Base-by-base conservation (phyloP, 2,888 invertebrate genomes). In the Drosophila nr. perissopoda region DNA sequence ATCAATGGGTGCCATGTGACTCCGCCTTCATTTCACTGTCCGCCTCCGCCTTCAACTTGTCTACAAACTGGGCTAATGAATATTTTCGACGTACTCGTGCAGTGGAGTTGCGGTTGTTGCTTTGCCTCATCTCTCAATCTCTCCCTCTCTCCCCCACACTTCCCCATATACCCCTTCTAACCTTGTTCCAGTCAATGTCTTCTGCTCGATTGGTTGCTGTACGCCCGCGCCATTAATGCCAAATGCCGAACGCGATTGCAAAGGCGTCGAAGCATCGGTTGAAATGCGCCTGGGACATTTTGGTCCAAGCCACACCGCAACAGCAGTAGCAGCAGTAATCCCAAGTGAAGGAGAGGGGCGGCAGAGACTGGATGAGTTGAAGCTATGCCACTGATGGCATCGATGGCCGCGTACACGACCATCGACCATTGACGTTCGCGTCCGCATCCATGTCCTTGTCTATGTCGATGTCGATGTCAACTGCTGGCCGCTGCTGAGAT, bases 241-340 rank as follows among this genome's bases (percentile, higher is more conserved):
- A 81, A 86, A 85, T 71, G 70, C 70, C 87, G 86, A 85, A 83
- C 78, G 87, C 83, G 74, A 85, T 85, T 88, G 87, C 81, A 74
- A 83, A 88, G 89, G 85, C 85, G 85, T 85, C 83, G 87, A 85
- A 86, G 85, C 88, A 81, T 83, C 73, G 81, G 88, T 60, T 73
- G 77, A 81, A 88, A 85, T 79, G 72, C 86, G 81, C 79, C 67
- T 69, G 86, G 86, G 79, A 83, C 83, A 79, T 80, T 83, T 83
- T 79, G 54, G 72, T 56, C 54, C 61, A 65, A 63, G 45, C 78
- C 70, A 25, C 54, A 69, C 42, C 70, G 59, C 62, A 73, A 61
- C 62, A 78, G 57, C 53, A 38, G 34, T 25, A 10, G 45, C 54
- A 40, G 34, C 29, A 34, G 34, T 48, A 54, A 49, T 53, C 48